Percentiles rank a stretch among this genome's conserved stretches.
Conservation (phyloP, 2,797 vertebrate species). For the Clangula hyemalis region DNA sequence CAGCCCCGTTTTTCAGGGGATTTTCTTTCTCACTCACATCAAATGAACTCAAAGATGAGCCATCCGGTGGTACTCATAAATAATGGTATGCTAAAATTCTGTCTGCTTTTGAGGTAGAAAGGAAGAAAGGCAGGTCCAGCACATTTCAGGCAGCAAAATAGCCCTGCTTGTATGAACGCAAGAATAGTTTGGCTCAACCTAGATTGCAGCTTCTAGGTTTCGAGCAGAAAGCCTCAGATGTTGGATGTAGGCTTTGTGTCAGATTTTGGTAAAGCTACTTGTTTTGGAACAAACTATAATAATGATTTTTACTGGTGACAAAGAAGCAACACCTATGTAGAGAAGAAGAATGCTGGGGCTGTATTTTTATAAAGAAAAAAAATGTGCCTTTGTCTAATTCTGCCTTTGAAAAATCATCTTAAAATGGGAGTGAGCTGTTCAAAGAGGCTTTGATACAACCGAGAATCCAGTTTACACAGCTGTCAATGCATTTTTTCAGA, state of each 20-base stretch:
- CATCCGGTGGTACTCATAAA: background rate
- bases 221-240: background rate
- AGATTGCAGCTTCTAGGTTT: background rate
- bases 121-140: background rate
- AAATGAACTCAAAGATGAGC: background rate
- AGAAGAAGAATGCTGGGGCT: background rate
- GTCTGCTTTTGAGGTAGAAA: background rate
- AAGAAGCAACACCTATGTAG: background rate
- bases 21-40: background rate
- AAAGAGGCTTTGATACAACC: background rate
- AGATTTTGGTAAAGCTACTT: background rate
- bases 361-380: background rate
- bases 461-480: background rate
- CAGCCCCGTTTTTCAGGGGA: background rate
- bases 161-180: background rate
- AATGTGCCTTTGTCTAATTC: background rate
- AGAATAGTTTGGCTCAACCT: background rate
- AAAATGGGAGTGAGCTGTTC: background rate
- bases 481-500: background rate
- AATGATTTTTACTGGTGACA: background rate
- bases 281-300: background rate
- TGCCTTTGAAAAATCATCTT: background rate
- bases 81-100: background rate
- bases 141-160: background rate
- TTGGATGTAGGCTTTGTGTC: accelerated